These are phyloP conservation scores for Oceanites oceanicus DNA, from an alignment of 2,113 vertebrate species.

Conservation along the genomic window DNA sequence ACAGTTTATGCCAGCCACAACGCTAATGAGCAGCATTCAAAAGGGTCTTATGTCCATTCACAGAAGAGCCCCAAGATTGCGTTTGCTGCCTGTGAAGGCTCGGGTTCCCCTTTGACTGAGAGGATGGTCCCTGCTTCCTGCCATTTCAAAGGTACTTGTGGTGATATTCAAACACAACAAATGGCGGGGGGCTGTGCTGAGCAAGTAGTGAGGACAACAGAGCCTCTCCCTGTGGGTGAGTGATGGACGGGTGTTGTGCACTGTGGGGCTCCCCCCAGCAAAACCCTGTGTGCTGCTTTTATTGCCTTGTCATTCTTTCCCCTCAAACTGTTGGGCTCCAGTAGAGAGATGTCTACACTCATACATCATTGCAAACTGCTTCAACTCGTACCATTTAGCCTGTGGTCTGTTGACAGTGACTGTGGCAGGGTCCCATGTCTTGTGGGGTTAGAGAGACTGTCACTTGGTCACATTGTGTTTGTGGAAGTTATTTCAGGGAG, in stretches of 20 bases:
- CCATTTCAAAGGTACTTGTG: neutral
- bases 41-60: neutral
- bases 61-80: neutral
- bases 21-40: neutral
- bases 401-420: fast-evolving
- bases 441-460: neutral
- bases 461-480: fast-evolving
- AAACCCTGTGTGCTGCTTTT: neutral
- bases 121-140: neutral
- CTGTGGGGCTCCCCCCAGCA: neutral
- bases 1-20: neutral
- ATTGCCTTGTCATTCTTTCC: neutral
- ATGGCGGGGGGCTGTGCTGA: neutral
- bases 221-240: fast-evolving
- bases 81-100: neutral
- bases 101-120: neutral
- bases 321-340: neutral
- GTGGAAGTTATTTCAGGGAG: neutral
- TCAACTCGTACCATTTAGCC: neutral
- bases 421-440: neutral
- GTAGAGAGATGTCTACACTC: neutral
- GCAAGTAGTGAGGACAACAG: neutral
- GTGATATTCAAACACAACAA: neutral
- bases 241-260: neutral
- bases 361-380: neutral